Evolutionary conservation across 2,797 vertebrate genomes (phyloP), one percentile per base, ranked within the genome.

Genomic region (Merluccius polli): DNA sequence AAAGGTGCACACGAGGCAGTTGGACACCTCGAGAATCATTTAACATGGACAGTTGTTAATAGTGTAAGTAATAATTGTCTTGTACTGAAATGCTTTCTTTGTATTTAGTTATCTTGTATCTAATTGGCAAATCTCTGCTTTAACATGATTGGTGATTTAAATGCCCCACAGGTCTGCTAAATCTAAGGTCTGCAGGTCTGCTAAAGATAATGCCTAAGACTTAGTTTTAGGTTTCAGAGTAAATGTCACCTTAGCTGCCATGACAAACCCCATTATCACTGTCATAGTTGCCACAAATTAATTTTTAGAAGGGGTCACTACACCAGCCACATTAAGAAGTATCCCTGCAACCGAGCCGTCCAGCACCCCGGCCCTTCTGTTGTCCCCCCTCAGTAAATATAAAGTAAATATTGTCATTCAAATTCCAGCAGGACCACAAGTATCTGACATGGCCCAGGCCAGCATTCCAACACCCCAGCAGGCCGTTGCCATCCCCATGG

Each of bases 241-340:
- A 63, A 63, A 63, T 63, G 59, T 63, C 59, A 63, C n/a, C n/a
- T 63, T 8, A 27, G 59, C 59, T 63, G 59, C 59, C 59, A 63
- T 27, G 24, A 63, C n/a, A 24, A 63, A 63, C 59, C 59, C n/a
- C 59, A 63, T 27, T 63, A 63, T 63, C 59, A 63, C n/a, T 63
- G 59, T 63, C 59, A 63, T 21, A 63, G 59, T 63, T 63, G 59
- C 59, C 59, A 63, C 59, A 63, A 63, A 27, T 63, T 63, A n/a
- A 63, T 63, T 63, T n/a, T 63, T 11, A 63, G 59, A 63, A 63
- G 59, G 59, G 10, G 59, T 27, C n/a, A 63, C 59, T 63, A 63
- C 59, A 63, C 59, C 59, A 63, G n/a, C 12, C 59, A 63, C n/a
- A 63, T 63, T 63, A 63, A 63, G n/a, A 63, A n/a, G 59, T n/a